Evolutionary conservation across 2,113 vertebrate species (phyloP).

Genomic region (Phaethornis superciliosus): DNA sequence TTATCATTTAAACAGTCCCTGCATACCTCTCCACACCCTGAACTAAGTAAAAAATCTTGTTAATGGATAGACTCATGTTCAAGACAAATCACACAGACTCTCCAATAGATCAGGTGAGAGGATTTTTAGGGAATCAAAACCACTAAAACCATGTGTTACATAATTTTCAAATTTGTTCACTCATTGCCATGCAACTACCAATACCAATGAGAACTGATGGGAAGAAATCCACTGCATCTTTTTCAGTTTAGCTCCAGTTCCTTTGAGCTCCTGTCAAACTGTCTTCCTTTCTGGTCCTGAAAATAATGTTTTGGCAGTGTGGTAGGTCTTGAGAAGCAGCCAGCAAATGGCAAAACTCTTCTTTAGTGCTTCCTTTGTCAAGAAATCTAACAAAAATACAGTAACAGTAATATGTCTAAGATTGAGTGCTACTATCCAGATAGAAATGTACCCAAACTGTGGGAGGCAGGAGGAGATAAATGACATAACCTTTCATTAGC

Average conservation of each 20-base stretch:
- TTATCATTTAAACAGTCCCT: neutral
- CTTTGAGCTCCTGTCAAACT: neutral
- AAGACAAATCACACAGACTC: neutral
- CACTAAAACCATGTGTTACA: neutral
- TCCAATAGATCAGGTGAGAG: neutral
- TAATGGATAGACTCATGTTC: neutral
- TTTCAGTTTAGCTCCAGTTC: neutral
- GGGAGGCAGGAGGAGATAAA: accelerated
- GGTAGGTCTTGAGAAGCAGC: neutral
- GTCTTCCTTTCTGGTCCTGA: neutral
- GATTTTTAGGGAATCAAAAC: neutral
- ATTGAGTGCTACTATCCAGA: neutral
- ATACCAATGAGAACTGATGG: neutral
- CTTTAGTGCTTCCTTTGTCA: neutral
- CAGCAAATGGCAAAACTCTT: neutral
- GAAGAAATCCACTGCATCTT: neutral
- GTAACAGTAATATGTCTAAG: neutral
- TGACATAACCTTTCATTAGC: neutral
- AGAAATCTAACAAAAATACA: neutral
- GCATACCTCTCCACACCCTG: neutral
- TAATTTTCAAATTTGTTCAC: neutral
- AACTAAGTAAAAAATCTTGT: neutral
- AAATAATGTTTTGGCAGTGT: neutral
- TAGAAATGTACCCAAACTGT: neutral
- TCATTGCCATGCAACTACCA: neutral